Evolutionary conservation across 2,113 vertebrate genomes (phyloP).

Genomic region (Halcyon malimbica): DNA sequence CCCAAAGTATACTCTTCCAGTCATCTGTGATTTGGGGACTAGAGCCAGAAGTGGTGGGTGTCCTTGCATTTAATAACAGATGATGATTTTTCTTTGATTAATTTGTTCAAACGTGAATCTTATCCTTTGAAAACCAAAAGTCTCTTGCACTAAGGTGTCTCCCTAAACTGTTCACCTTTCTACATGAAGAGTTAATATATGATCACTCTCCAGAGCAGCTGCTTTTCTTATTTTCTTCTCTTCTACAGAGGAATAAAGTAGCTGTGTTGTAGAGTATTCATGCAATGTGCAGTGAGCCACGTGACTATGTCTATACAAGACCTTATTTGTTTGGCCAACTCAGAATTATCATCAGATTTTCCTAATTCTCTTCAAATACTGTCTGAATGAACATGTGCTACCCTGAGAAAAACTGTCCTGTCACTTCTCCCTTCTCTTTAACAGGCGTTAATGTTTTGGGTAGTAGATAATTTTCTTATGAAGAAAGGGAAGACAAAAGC

Average conservation of each 20-base stretch:
- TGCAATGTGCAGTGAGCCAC: background rate
- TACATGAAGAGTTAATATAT: background rate
- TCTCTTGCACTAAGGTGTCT: background rate
- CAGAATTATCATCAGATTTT: background rate
- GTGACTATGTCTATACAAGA: background rate
- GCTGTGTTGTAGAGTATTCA: background rate
- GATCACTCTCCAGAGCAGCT: background rate
- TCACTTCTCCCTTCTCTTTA: background rate
- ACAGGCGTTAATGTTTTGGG: slow-evolving; percentile 98
- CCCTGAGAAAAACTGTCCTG: background rate
- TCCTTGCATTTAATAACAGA: background rate
- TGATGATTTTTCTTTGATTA: background rate
- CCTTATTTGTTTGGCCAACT: background rate
- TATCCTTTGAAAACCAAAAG: background rate
- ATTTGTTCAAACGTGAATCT: background rate
- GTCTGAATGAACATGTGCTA: background rate
- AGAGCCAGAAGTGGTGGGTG: background rate
- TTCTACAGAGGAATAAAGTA: background rate
- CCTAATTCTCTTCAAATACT: background rate
- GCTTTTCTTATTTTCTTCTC: background rate
- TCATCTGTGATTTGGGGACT: background rate
- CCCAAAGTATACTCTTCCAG: background rate
- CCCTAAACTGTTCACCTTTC: background rate
- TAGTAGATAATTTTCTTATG: slow-evolving; percentile 99
- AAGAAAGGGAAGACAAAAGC: slow-evolving; percentile 99